These are phyloP conservation scores for Ursus arctos DNA, from an alignment of 2,113 vertebrate species.

Conservation along the genomic window DNA sequence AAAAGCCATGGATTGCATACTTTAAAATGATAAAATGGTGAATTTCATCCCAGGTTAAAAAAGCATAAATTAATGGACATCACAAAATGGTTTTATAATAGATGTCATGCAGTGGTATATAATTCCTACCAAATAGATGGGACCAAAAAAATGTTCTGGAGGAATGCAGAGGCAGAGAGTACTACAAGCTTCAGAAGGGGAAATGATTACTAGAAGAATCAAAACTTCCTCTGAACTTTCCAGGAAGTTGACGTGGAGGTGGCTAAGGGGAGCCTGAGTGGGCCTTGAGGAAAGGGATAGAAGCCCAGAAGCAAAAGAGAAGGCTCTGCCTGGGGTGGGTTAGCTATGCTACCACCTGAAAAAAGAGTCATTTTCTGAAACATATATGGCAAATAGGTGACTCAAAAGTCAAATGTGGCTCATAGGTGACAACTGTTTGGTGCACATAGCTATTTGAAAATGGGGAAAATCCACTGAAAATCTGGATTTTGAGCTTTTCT, in stretches of 20 bases:
- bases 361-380: not conserved
- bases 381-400: not conserved
- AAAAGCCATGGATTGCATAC: not conserved
- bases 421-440: not conserved
- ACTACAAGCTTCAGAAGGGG: not conserved
- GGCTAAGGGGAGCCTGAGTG: not conserved
- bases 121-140: not conserved
- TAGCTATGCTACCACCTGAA: not conserved
- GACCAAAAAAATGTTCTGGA: not conserved
- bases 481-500: not conserved
- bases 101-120: not conserved
- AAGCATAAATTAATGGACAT: not conserved
- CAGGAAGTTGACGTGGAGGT: fast-evolving
- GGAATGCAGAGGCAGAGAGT: not conserved
- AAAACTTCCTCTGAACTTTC: not conserved
- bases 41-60: slow-evolving; percentile 18
- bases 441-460: not conserved
- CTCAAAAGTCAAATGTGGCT: not conserved
- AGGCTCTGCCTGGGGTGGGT: not conserved
- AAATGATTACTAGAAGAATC: not conserved
- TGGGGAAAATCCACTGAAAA: not conserved
- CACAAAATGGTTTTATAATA: not conserved
- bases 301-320: not conserved
- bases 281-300: not conserved
- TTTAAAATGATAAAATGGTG: not conserved